Conservation (phyloP, 1,140 invertebrate genomes). For the Arion vulgaris region DNA sequence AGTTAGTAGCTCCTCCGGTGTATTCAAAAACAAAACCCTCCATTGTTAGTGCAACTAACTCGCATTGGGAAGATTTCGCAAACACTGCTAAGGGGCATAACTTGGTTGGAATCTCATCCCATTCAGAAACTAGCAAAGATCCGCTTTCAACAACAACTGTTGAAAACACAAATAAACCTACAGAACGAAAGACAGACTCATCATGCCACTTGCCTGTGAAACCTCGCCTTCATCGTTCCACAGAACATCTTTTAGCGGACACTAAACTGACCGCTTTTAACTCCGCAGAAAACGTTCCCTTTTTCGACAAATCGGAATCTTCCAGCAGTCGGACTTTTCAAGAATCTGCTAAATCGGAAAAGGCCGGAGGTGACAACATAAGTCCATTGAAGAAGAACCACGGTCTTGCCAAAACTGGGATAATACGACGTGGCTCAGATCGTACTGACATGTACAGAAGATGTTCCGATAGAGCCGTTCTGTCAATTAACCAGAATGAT, state of each 20-base stretch:
- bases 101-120: background rate
- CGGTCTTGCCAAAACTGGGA: constrained; percentile 16
- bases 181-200: background rate
- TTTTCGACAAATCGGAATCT: background rate
- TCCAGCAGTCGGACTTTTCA: background rate
- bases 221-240: constrained; percentile 26
- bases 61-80: no score
- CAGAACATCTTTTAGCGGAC: constrained; percentile 25
- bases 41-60: background rate
- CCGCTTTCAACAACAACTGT: background rate
- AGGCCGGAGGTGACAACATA: background rate
- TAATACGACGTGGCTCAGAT: constrained; percentile 30
- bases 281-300: constrained; percentile 17
- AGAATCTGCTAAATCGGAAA: background rate
- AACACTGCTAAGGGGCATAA: background rate
- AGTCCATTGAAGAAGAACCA: constrained; percentile 23
- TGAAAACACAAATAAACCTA: background rate
- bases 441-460: constrained; percentile 13
- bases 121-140: background rate
- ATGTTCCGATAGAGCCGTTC: constrained; percentile 21
- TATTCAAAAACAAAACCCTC: background rate
- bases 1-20: background rate
- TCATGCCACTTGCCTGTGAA: background rate
- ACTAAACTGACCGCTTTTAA: constrained; percentile 23
- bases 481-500: background rate